Evolutionary conservation across 2,113 vertebrate species (phyloP).

Genomic region (Hassar affinis): DNA sequence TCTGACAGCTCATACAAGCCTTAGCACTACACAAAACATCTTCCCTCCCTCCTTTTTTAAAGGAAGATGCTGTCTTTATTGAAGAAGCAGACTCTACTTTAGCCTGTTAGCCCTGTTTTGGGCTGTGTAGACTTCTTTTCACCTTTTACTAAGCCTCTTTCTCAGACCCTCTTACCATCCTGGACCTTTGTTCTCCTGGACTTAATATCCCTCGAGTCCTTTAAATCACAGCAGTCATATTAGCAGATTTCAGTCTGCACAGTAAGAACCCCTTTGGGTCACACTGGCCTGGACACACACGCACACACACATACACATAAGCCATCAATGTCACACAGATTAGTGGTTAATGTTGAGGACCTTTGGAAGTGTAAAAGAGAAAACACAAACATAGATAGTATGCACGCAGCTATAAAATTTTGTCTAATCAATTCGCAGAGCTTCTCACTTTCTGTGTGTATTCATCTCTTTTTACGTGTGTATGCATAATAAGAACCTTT

Average conservation of each 20-base stretch:
- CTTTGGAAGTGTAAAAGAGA: background rate
- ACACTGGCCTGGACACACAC: background rate
- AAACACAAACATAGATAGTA: background rate
- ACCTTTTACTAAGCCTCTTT: background rate
- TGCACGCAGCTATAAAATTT: background rate
- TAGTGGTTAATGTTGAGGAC: background rate
- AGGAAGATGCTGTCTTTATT: background rate
- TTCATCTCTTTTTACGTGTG: background rate
- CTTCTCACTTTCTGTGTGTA: background rate
- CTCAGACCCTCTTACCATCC: background rate
- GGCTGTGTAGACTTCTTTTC: background rate
- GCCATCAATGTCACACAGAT: background rate
- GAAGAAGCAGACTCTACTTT: constrained; percentile 12
- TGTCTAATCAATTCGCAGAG: background rate
- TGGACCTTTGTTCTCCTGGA: constrained; percentile 3
- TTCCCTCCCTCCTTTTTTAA: background rate
- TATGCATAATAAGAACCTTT: background rate
- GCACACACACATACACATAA: constrained; percentile 13
- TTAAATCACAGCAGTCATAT: constrained; percentile 23
- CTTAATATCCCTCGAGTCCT: constrained; percentile 30
- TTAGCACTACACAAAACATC: background rate
- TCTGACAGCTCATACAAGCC: background rate
- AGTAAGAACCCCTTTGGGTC: constrained; percentile 36
- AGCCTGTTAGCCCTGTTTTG: background rate
- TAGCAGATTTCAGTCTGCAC: constrained; percentile 36